phyloP scores from a whole-genome alignment of 2,797 vertebrate species.

The Hydrolagus colliei region DNA sequence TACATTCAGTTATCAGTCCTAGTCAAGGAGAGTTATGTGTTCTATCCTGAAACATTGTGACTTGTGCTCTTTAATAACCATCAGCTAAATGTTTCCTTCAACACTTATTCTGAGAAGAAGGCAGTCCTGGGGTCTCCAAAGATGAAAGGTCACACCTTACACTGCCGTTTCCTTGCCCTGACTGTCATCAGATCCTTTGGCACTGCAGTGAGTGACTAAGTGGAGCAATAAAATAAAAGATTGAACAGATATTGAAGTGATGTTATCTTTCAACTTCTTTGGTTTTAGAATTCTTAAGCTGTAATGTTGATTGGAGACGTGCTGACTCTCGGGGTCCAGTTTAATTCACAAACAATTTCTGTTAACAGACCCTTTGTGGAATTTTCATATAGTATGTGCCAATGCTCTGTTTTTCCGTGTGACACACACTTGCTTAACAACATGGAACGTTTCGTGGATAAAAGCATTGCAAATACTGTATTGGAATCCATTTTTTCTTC shows the following conservation, averaged over 20 bases:
- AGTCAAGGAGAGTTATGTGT: neutral
- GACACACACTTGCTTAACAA: no score
- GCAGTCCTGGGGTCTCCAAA: neutral
- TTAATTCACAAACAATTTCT: neutral
- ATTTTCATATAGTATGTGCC: neutral
- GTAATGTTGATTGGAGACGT: neutral
- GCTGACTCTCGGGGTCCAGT: neutral
- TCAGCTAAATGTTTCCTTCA: slow-evolving; percentile 7
- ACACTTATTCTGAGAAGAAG: neutral
- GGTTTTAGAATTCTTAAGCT: neutral
- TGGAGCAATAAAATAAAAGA: neutral
- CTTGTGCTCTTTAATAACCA: neutral
- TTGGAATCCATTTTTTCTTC: no score
- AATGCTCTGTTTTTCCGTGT: no score
- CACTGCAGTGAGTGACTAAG: no score
- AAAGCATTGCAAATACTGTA: no score
- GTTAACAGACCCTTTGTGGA: neutral
- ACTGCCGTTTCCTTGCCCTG: neutral
- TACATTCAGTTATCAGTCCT: no score
- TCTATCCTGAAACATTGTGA: slow-evolving; percentile 5
- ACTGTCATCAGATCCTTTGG: neutral
- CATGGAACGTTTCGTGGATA: no score
- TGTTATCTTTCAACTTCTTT: neutral
- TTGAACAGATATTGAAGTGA: neutral
- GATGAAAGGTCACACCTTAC: neutral